A percentile compares a stretch with the other conserved stretches of the same genome.
Conservation (phyloP, 2,797 vertebrate species). For the Adelosebastes latens region DNA sequence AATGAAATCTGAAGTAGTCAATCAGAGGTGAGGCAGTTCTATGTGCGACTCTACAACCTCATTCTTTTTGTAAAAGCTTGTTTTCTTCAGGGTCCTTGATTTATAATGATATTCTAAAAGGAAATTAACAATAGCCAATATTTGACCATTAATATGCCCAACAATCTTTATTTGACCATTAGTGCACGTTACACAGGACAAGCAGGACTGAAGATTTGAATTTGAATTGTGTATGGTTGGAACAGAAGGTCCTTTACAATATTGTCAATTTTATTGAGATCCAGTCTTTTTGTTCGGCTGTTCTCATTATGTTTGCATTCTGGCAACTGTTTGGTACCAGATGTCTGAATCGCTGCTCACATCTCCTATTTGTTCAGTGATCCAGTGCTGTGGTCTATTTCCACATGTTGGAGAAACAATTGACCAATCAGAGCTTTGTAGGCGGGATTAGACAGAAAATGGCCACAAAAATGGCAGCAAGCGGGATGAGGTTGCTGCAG, state of each 20-base stretch:
- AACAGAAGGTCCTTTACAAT: neutral
- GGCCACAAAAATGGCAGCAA: neutral
- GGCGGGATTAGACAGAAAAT: neutral
- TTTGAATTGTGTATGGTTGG: neutral
- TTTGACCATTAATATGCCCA: neutral
- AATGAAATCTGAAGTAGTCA: conserved; percentile 4
- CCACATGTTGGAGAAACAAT: neutral
- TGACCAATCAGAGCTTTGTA: neutral
- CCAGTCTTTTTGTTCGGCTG: neutral
- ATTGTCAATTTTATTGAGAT: neutral
- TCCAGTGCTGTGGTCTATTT: neutral
- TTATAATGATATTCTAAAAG: neutral
- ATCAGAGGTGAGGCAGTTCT: neutral
- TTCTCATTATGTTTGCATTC: neutral
- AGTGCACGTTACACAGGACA: too few species aligned
- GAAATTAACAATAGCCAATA: neutral
- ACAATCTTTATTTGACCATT: too few species aligned
- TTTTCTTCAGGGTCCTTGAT: neutral
- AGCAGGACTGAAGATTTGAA: too few species aligned
- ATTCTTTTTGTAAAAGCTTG: neutral
- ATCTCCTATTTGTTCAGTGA: neutral
- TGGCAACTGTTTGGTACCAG: neutral
- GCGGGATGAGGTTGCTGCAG: neutral
- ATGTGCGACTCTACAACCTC: neutral
- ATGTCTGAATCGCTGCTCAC: neutral